Evolutionary conservation across 2,113 vertebrate genomes (phyloP), one percentile per base, ranked within the genome.

Genomic region (Tenrec ecaudatus): DNA sequence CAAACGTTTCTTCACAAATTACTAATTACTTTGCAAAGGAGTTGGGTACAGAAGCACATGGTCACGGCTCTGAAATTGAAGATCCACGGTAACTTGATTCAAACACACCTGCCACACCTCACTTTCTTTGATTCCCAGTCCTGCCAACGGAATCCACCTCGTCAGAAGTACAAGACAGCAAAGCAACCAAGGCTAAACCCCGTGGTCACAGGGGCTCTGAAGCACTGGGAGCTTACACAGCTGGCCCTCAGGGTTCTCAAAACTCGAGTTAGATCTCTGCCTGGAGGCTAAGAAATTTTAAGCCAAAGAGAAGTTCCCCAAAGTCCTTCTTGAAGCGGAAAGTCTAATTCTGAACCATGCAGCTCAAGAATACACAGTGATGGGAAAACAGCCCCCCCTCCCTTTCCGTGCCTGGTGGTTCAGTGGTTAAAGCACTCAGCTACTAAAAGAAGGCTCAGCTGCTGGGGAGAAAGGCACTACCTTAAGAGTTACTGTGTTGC

Each of bases 1-100:
- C 62, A 64, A 83, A 81, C 31, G 60, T 73, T 89, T 94, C 87
- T 89, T 86, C 47, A 69, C 76, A 94, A 82, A 58, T 36, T 60
- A 38, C 71, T 68, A 57, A 79, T 82, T 77, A 82, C 78, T 91
- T 79, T 15, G 43, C 82, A 90, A 60, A 93, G 64, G 62, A 53
- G 22, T 1, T 68, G 17, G 75, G 68, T 64, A 3, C 40, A 60
- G 38, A 77, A 76, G 57, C 6, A 31, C 36, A 3, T 7, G 40
- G 47, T 7, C 33, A 27, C 27, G 81, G 36, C 8, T 25, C 43
- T 15, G 12, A 12, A 79, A 38, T 6, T n/a, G 57, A 88, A 84
- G 66, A 75, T 84, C 73, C 31, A 11, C 2, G 19, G 57, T 23
- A 83, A 58, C 0, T 0, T 11, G 78, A 77, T 14, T 29, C 68